Conservation (phyloP, 1,140 invertebrate genomes). For the Nilaparvata lugens region DNA sequence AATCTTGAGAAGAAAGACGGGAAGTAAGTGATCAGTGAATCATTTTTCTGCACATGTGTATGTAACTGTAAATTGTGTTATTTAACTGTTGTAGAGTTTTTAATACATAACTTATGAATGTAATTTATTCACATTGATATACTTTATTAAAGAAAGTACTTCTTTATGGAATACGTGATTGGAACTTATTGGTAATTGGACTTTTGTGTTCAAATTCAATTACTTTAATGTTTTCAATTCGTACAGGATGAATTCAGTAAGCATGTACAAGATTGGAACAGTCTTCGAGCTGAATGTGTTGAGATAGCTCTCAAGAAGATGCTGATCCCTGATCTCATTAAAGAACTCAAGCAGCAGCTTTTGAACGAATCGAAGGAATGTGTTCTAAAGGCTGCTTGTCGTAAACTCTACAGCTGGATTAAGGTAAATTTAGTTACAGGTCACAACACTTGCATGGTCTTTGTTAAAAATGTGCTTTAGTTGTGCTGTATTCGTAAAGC, state of each 20-base stretch:
- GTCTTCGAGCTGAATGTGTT: slow-evolving; percentile 74
- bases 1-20: too few species aligned
- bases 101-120: too few species aligned
- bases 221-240: slow-evolving; percentile 1
- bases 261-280: slow-evolving; percentile 94
- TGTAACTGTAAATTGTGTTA: too few species aligned
- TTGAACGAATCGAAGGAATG: slow-evolving; percentile 82
- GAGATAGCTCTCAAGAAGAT: slow-evolving; percentile 80
- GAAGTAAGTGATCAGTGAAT: too few species aligned
- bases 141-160: too few species aligned
- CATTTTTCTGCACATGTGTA: too few species aligned
- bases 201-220: neutral
- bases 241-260: slow-evolving; percentile 89
- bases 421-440: slow-evolving; percentile 41
- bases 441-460: too few species aligned
- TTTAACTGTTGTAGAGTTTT: too few species aligned
- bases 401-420: slow-evolving; percentile 84
- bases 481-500: too few species aligned
- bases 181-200: neutral
- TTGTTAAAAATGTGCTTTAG: neutral
- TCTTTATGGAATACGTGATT: too few species aligned
- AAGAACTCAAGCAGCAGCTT: slow-evolving; percentile 75
- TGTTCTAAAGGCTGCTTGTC: slow-evolving; percentile 71
- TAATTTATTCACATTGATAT: too few species aligned
- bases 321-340: slow-evolving; percentile 79